Evolutionary conservation across 2,113 vertebrate species (phyloP), one percentile per base, ranked within the genome.

Genomic region (Sturnira hondurensis): DNA sequence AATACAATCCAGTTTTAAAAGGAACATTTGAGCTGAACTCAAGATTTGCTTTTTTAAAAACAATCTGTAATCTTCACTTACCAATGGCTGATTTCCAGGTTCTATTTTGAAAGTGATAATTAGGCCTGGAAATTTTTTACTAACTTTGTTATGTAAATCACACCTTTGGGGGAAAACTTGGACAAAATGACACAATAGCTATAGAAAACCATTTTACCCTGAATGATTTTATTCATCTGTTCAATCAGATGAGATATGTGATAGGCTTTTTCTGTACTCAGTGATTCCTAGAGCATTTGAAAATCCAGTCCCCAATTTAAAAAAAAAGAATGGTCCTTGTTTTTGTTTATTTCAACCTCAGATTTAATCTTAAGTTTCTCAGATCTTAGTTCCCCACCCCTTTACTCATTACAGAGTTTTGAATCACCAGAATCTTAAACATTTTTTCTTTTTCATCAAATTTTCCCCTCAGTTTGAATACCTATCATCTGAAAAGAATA

Each of bases 71-170:
- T 98, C 96, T 97, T 97, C 96, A 97, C 96, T 94, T 96, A 97
- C 96, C 89, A 96, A 92, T 97, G 96, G 96, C 96, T 97, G 94
- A 97, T 97, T 98, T 97, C 96, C 97, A 98, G 95, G 74, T 97
- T 96, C 96, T 97, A 97, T 97, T 97, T 97, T 97, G 91, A 97
- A 98, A 96, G 96, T 97, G 96, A 97, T 97, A 97, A 98, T 97
- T 97, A 97, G 95, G 96, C 95, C 84, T 95, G 65, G 83, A 97
- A 95, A 78, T 95, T 95, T 97, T 97, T 96, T 96, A 67, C 95
- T 97, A 98, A 97, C 91, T 97, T 97, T 97, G 96, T 98, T 97
- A 97, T 97, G 95, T 95, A 98, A 98, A 98, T 98, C 96, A 97
- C 97, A 98, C 97, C 97, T 97, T 95, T 85, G 73, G 77, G 86